These are phyloP conservation scores for Ericerus pela DNA, from an alignment of 1,140 invertebrate species.

Conservation along the genomic window DNA sequence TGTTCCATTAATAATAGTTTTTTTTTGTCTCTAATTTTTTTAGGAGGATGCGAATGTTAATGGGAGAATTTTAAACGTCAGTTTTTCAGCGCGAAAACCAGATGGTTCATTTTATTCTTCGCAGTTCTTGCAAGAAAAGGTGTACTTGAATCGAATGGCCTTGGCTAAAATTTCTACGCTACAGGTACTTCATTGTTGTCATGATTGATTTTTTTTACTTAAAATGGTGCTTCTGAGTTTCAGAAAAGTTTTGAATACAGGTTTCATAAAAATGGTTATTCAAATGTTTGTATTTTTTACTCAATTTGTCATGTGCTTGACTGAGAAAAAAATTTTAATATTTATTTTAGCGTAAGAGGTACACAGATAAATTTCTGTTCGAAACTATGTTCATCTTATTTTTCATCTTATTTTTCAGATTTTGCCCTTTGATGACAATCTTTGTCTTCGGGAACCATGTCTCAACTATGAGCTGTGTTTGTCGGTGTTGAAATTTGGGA, in stretches of 20 bases:
- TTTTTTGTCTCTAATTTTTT: no score
- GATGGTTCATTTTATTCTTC: slow-evolving; percentile 71
- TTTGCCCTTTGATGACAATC: slow-evolving; percentile 89
- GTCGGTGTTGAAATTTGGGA: slow-evolving; percentile 83
- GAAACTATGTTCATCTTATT: no score
- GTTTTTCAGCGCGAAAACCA: slow-evolving; percentile 73
- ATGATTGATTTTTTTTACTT: slow-evolving; percentile 8
- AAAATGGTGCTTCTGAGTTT: slow-evolving; percentile 6
- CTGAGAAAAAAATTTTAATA: neutral
- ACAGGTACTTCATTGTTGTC: slow-evolving; percentile 38
- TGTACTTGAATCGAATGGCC: slow-evolving; percentile 77
- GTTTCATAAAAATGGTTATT: neutral
- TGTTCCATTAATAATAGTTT: no score
- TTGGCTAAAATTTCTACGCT: slow-evolving; percentile 74
- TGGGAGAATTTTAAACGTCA: slow-evolving; percentile 79
- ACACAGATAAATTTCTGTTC: no score
- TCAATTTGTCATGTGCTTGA: neutral
- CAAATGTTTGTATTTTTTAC: neutral
- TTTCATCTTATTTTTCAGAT: no score
- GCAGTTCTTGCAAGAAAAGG: slow-evolving; percentile 80
- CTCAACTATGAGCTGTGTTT: slow-evolving; percentile 88
- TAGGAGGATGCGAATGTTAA: slow-evolving; percentile 76
- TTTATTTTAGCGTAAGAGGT: no score
- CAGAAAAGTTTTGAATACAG: neutral
- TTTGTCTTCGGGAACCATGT: slow-evolving; percentile 91